phyloP scores from a whole-genome alignment of 1,140 invertebrate genomes.

The Drosophila subpulchrella region DNA sequence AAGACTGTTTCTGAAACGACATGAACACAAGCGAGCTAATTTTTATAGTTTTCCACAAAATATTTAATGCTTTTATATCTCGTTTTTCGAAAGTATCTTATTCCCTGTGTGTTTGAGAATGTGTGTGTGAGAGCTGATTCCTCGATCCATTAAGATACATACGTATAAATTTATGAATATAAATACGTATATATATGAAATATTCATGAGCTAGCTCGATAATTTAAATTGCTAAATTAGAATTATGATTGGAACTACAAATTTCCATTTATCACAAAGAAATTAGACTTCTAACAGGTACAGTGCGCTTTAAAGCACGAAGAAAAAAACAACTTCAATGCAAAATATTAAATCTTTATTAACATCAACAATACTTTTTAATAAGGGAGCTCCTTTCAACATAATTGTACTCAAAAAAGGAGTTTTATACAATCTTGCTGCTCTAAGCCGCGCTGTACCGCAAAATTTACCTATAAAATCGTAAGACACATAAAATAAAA shows the following conservation, averaged over 20 bases:
- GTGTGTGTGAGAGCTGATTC: constrained; percentile 12
- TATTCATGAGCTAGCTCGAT: constrained; percentile 1
- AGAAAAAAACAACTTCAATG: constrained; percentile 6
- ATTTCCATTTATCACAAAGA: constrained; percentile 24
- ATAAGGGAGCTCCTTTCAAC: constrained; percentile 38
- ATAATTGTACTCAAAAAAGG: constrained; percentile 3
- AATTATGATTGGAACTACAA: not conserved
- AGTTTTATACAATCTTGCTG: not conserved
- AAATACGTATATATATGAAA: constrained; percentile 9
- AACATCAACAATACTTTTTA: constrained; percentile 17
- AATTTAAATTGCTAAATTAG: constrained; percentile 5
- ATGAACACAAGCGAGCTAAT: constrained; percentile 7
- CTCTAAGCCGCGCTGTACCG: constrained; percentile 12
- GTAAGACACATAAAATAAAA: constrained; percentile 12
- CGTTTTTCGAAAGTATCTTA: constrained; percentile 20
- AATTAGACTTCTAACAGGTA: not conserved
- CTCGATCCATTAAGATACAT: constrained; percentile 16
- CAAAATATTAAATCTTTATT: not conserved
- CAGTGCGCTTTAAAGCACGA: constrained; percentile 20
- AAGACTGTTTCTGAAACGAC: constrained; percentile 73
- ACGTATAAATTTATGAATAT: not conserved
- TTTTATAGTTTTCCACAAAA: constrained; percentile 20
- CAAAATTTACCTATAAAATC: constrained; percentile 7
- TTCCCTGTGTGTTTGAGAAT: constrained; percentile 15
- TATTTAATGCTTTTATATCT: constrained; percentile 1